phyloP scores from a whole-genome alignment of 2,113 vertebrate genomes.

The Sylvia atricapilla region DNA sequence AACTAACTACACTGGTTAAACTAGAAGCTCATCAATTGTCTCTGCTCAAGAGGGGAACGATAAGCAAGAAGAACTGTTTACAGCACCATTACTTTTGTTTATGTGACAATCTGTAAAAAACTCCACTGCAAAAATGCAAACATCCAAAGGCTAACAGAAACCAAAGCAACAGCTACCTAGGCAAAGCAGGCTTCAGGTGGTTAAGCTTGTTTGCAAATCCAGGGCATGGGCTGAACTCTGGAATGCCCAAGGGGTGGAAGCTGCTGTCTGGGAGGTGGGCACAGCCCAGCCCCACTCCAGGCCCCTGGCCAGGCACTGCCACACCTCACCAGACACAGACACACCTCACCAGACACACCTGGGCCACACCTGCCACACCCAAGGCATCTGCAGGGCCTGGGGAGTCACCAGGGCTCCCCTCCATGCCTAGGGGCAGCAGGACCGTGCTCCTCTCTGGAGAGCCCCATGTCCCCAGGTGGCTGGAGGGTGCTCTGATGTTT shows the following conservation, averaged over 20 bases:
- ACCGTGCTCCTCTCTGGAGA: neutral
- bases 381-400: neutral
- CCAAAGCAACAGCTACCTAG: neutral
- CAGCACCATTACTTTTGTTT: no score
- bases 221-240: neutral
- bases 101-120: no score
- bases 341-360: neutral
- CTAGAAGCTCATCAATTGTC: no score
- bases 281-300: no score
- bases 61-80: no score
- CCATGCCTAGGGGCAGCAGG: neutral
- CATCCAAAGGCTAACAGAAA: no score
- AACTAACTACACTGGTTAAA: no score
- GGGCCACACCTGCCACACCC: no score
- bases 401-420: neutral
- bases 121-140: no score
- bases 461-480: no score
- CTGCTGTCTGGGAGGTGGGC: rapidly evolving
- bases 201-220: neutral
- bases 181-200: neutral
- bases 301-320: neutral
- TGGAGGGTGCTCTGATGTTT: neutral
- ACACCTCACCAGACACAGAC: neutral
- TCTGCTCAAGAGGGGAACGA: no score
- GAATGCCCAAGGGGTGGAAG: neutral